A percentile compares a stretch with the other conserved stretches of the same genome.
These are phyloP conservation scores for Tetrao urogallus DNA, from an alignment of 2,113 vertebrate genomes.

Conservation along the genomic window DNA sequence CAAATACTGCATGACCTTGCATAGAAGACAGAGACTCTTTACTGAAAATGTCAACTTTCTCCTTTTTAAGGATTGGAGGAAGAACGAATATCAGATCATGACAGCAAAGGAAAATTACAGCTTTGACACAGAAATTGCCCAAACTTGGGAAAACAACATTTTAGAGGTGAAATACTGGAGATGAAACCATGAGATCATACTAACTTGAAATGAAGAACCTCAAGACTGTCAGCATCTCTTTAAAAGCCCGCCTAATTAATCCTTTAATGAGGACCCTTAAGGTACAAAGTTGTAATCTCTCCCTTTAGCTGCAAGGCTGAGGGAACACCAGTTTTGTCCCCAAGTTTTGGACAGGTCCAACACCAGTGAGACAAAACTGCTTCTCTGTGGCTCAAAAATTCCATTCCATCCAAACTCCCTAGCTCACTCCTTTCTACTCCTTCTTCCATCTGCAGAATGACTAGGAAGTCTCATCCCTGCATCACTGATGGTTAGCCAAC, in stretches of 20 bases:
- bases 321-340: not conserved
- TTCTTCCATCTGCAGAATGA: not conserved
- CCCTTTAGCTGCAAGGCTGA: not conserved
- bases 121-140: slow-evolving; percentile 1
- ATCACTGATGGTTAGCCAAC: not conserved
- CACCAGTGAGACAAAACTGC: not conserved
- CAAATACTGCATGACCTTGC: not conserved
- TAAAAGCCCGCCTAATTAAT: not conserved
- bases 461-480: not conserved
- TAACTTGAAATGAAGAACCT: not conserved
- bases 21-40: slow-evolving; percentile 46
- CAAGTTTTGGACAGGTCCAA: not conserved
- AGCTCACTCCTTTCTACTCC: not conserved
- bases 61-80: slow-evolving; percentile 1
- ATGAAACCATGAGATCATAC: not conserved
- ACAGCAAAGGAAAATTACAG: not conserved
- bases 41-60: slow-evolving; percentile 27
- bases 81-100: slow-evolving; percentile 11
- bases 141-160: not conserved
- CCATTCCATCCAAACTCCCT: not conserved
- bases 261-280: not conserved
- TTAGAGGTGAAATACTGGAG: not conserved
- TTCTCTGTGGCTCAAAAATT: not conserved
- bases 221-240: not conserved
- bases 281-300: not conserved